These are phyloP conservation scores for Lepidurus arcticus DNA, from an alignment of 1,140 invertebrate species.

Conservation along the genomic window DNA sequence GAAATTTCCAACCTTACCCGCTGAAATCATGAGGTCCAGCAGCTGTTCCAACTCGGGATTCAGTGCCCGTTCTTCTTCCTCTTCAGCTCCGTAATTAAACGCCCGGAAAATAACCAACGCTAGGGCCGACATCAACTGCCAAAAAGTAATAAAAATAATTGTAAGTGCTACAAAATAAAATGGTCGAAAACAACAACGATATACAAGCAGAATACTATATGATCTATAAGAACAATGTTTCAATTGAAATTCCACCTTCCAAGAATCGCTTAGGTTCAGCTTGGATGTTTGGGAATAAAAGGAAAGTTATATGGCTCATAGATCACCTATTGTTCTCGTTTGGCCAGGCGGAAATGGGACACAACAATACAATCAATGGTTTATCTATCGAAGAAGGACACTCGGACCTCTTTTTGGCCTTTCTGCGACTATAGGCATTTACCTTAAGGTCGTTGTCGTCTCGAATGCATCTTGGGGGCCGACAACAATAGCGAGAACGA, in stretches of 20 bases:
- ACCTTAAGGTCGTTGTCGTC: neutral
- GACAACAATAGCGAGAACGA: neutral
- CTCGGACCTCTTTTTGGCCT: neutral
- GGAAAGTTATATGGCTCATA: neutral
- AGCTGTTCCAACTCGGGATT: conserved; percentile 76
- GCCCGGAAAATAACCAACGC: conserved; percentile 77
- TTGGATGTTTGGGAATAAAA: neutral
- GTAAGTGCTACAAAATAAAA: conserved; percentile 33
- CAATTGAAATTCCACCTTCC: neutral
- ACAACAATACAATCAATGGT: neutral
- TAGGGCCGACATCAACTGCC: conserved; percentile 67
- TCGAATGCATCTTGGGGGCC: neutral
- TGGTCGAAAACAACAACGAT: conserved; percentile 34
- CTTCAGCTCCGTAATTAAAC: conserved; percentile 75
- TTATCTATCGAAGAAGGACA: neutral
- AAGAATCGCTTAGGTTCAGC: neutral
- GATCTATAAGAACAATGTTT: neutral
- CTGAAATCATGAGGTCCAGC: conserved; percentile 72
- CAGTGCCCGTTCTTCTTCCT: conserved; percentile 76
- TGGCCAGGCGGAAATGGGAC: neutral
- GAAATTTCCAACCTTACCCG: conserved; percentile 47
- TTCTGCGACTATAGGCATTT: neutral
- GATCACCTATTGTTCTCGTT: conserved; percentile 6
- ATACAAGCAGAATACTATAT: conserved; percentile 29
- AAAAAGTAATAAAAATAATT: conserved; percentile 34